Base-by-base conservation (phyloP, 2,888 invertebrate genomes). In the Galerucella nymphaeae region DNA sequence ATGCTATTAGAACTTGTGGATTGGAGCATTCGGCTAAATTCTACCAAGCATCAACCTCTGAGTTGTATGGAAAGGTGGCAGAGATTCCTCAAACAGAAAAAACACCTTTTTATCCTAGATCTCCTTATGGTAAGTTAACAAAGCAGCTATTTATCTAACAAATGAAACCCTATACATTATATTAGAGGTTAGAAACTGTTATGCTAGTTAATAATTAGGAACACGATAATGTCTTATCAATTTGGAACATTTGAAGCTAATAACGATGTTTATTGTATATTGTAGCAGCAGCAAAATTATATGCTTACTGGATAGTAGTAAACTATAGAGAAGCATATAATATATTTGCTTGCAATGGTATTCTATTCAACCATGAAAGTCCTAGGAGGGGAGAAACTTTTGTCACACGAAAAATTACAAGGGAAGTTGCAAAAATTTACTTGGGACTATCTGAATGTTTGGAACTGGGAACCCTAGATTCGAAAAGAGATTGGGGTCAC, bases 401-500 rank as follows among this genome's bases (percentile, higher is more conserved):
- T 88, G 99, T 99, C 9, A 99, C 99, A 0, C 90, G 99, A 77
- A 99, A 99, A 88, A 97, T 99, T 76, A 99, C 99, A 0, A 90
- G 99, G 53, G 96, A 96, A 1, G 98, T 99, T 23, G 97, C 99
- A 10, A 99, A 99, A 89, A 99, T 99, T 80, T 90, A 91, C 71
- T 89, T 98, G 10, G 96, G 97, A 0, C 91, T 96, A 74, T 91
- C 96, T 85, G 93, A 96, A 74, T 90, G 88, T 75, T 87, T 99
- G 68, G 97, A 98, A 85, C 88, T 99, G 72, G 99, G 99, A 18
- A 98, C 97, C 86, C 88, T 99, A 82, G 97, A 98, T 86, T 94
- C 99, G 16, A 93, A 94, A 85, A 90, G 99, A 82, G 99, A 99
- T 87, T 99, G 99, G 99, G 99, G 99, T 8, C 97, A 97, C 86